Conservation (phyloP, 2,888 invertebrate species). For the Chesias legatella region DNA sequence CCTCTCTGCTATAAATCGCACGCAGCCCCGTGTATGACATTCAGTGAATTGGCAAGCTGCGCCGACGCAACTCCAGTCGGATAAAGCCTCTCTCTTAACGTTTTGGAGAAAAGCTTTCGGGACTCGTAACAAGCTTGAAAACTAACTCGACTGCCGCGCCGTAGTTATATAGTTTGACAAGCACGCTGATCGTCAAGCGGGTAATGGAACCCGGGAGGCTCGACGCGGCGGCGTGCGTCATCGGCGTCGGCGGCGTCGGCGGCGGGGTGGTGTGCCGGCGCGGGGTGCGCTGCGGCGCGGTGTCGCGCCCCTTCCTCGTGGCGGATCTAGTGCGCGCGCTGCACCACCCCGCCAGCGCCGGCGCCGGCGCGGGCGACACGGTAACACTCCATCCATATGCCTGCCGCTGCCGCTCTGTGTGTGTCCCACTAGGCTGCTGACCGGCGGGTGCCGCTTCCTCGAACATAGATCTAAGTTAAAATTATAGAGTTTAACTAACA, state of each 20-base stretch:
- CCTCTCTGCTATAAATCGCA: constrained; percentile 10
- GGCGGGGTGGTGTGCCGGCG: constrained; percentile 43
- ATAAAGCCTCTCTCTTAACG: too few species aligned
- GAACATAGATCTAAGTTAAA: too few species aligned
- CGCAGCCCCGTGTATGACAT: not conserved
- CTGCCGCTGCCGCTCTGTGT: too few species aligned
- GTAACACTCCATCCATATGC: not conserved
- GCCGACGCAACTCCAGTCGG: constrained; percentile 8
- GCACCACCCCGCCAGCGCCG: constrained; percentile 14
- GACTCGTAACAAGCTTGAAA: too few species aligned
- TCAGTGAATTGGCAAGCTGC: constrained; percentile 9
- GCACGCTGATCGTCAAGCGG: too few species aligned
- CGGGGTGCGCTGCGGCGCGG: constrained; percentile 46
- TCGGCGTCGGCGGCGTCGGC: constrained; percentile 24
- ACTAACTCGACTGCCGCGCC: too few species aligned
- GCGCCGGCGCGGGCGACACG: constrained; percentile 18
- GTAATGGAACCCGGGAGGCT: not conserved
- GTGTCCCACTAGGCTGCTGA: too few species aligned
- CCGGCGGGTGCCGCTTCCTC: too few species aligned
- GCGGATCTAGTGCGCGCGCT: constrained; percentile 43
- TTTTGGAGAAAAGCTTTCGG: too few species aligned
- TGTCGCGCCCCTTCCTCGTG: constrained; percentile 41
- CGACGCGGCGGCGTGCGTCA: not conserved
- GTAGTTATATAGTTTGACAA: too few species aligned
- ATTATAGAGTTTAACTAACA: too few species aligned